Evolutionary conservation across 35 echinoderm and acorn worm genomes (phyloP).

Genomic region (Strongylocentrotus purpuratus): DNA sequence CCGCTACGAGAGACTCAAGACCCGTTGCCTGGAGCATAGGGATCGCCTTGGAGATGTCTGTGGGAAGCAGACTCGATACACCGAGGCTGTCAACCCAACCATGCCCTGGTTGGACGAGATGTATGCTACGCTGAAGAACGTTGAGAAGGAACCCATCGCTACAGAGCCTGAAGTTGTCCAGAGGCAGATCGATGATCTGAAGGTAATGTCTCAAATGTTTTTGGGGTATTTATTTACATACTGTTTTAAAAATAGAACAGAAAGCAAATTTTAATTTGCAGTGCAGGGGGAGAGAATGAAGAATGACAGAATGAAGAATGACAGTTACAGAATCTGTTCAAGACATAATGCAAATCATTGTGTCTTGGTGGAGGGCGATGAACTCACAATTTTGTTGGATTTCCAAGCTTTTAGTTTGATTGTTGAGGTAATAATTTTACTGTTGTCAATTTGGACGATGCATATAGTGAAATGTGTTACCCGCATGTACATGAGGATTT

Average conservation of each 20-base stretch:
- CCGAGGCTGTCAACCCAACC: slow-evolving; percentile 66
- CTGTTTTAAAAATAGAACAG: no score
- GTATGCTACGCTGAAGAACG: slow-evolving; percentile 51
- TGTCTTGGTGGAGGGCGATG: no score
- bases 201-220: slow-evolving; percentile 44
- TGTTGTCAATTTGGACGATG: no score
- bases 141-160: slow-evolving; percentile 78
- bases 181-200: slow-evolving; percentile 86
- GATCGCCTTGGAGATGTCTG: slow-evolving; percentile 67
- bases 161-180: slow-evolving; percentile 86
- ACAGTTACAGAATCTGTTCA: not conserved
- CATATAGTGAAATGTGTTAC: no score
- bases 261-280: not conserved
- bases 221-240: not conserved
- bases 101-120: slow-evolving; percentile 90
- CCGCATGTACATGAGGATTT: no score
- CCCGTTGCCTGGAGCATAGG: slow-evolving; percentile 65
- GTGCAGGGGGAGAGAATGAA: not conserved
- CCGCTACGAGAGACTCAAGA: slow-evolving; percentile 83
- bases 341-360: not conserved
- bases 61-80: slow-evolving; percentile 83
- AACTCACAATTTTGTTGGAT: no score
- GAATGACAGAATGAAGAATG: not conserved
- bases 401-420: not conserved
- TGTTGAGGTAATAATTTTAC: not conserved